Percentiles rank a stretch among this genome's conserved stretches.
phyloP scores from a whole-genome alignment of 1,140 invertebrate species.

The Camponotus vicinus region DNA sequence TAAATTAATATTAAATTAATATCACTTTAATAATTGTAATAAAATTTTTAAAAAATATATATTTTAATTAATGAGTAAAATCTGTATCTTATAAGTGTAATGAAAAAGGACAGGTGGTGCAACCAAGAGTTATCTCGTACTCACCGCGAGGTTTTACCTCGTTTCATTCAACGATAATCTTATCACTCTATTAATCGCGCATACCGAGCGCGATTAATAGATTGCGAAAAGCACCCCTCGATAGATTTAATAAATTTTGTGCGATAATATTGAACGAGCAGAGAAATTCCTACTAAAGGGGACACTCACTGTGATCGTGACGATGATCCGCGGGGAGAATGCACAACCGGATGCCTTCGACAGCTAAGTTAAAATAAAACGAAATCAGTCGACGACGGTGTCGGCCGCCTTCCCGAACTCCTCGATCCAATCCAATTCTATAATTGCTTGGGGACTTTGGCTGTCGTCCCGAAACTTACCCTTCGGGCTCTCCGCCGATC shows the following conservation, averaged over 20 bases:
- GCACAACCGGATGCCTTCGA: slow-evolving; percentile 84
- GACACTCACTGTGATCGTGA: slow-evolving; percentile 79
- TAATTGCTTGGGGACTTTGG: slow-evolving; percentile 85
- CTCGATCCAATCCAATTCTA: slow-evolving; percentile 85
- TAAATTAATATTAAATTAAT: slow-evolving; percentile 19
- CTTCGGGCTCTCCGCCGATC: slow-evolving; percentile 78
- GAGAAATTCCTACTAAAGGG: slow-evolving; percentile 60
- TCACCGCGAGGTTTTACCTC: slow-evolving; percentile 19
- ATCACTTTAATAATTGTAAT: neutral
- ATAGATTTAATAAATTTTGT: slow-evolving; percentile 28
- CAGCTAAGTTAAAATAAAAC: slow-evolving; percentile 85
- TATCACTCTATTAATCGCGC: slow-evolving; percentile 1
- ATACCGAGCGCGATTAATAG: slow-evolving; percentile 26
- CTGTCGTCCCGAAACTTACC: slow-evolving; percentile 82
- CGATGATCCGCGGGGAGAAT: slow-evolving; percentile 80
- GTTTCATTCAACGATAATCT: slow-evolving; percentile 20
- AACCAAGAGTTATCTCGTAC: slow-evolving; percentile 11
- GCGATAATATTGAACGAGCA: neutral
- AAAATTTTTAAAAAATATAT: neutral
- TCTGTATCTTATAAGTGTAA: slow-evolving; percentile 11
- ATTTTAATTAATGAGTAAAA: neutral
- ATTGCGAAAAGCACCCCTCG: neutral
- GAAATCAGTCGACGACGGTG: slow-evolving; percentile 75
- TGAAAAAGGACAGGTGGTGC: slow-evolving; percentile 3
- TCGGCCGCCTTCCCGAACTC: slow-evolving; percentile 77